Base-by-base conservation (phyloP, 2,888 invertebrate species). In the Trichacis sp. region DNA sequence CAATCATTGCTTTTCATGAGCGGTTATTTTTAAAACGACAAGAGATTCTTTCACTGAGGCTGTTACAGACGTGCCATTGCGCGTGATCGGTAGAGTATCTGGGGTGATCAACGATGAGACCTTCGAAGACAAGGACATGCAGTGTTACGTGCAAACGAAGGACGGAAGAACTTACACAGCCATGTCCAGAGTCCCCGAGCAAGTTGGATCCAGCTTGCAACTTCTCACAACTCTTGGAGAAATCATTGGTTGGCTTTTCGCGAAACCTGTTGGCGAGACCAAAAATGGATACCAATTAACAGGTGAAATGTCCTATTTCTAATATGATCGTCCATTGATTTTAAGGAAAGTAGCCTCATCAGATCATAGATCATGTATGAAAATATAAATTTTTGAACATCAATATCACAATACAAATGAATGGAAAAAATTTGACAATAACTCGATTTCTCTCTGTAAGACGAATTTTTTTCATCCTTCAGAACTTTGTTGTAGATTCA, bases 241-340 rank as follows among this genome's bases (percentile, higher is more conserved):
- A 15, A 88, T 94, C 0, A 91, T 98, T 56, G 97, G 96, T 6
- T 98, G 97, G 95, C 86, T 98, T 0, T 98, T 98, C 81, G 97
- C 98, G 4, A 92, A 92, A 77, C 91, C 93, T 1, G 85, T 90
- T 19, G 89, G 90, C 40, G 86, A 87, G 6, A 92, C 93, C 1
- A 87, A 88, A 57, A 99, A 98, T 84, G 98, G 98, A 58, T 98
- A 96, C 81, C 92, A 94, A 82, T 84, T 93, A 17, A 95, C 95
- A 17, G 95, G 87, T 86, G 67, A 72, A 65, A 14, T 29, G n/a
- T n/a, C n/a, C n/a, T n/a, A n/a, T n/a, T n/a, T n/a, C n/a, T n/a
- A n/a, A n/a, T n/a, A n/a, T n/a, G n/a, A n/a, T n/a, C n/a, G n/a
- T n/a, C n/a, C n/a, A n/a, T n/a, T n/a, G n/a, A n/a, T n/a, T n/a